These are phyloP conservation scores for Thunnus thynnus DNA, from an alignment of 2,113 vertebrate species.

Conservation along the genomic window DNA sequence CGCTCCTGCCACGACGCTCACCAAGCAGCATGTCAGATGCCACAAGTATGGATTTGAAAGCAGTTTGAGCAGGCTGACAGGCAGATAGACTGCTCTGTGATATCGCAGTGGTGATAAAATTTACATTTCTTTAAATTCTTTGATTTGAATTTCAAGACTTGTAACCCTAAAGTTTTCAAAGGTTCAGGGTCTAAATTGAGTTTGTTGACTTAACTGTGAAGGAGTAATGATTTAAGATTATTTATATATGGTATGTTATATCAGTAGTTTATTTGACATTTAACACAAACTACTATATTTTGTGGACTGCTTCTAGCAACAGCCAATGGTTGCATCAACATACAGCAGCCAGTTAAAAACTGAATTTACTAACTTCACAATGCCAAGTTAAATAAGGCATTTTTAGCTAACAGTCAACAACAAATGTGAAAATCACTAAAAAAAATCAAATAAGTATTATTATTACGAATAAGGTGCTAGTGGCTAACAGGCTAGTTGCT, in stretches of 20 bases:
- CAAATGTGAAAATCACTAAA: too few species aligned
- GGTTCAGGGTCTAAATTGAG: background rate
- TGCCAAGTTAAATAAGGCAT: too few species aligned
- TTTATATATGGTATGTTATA: background rate
- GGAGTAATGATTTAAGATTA: background rate
- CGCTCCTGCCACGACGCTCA: constrained; percentile 49
- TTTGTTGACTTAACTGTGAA: background rate
- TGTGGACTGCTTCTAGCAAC: too few species aligned
- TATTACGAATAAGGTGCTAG: background rate
- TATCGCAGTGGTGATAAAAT: background rate
- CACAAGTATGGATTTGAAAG: constrained; percentile 27
- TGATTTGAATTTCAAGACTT: background rate
- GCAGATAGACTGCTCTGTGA: constrained; percentile 13
- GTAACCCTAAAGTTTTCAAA: background rate
- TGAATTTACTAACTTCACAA: too few species aligned
- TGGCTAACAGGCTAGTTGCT: too few species aligned
- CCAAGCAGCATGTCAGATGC: constrained; percentile 43
- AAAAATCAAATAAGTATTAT: background rate
- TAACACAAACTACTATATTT: too few species aligned
- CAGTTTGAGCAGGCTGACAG: constrained; percentile 5
- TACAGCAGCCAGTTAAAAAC: too few species aligned
- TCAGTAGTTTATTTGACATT: too few species aligned
- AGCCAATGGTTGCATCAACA: too few species aligned
- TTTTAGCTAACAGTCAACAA: too few species aligned
- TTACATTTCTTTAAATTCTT: background rate